Evolutionary conservation across 2,888 invertebrate genomes (phyloP).

Genomic region (Drosophila engyochracea): DNA sequence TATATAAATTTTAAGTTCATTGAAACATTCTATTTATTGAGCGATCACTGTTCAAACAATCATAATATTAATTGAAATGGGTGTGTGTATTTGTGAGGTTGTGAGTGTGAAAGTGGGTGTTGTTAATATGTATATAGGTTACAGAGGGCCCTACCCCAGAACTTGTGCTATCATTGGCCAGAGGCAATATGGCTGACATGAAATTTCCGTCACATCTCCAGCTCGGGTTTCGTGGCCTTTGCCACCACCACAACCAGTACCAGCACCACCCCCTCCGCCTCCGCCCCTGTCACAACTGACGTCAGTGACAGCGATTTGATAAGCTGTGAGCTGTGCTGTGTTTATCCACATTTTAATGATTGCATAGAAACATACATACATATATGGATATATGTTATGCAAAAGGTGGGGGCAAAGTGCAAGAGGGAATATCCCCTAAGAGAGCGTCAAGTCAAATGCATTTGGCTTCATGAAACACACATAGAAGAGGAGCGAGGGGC

Average conservation of each 20-base stretch:
- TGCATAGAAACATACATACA: not conserved
- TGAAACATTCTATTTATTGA: not conserved
- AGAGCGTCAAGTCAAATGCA: not conserved
- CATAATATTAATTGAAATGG: conserved; percentile 29
- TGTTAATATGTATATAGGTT: conserved; percentile 40
- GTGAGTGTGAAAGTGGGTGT: conserved; percentile 46
- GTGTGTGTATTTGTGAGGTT: conserved; percentile 7
- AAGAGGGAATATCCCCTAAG: not conserved
- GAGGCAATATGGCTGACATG: conserved; percentile 49
- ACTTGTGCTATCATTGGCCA: conserved; percentile 18
- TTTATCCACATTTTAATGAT: conserved; percentile 23
- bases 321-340: conserved; percentile 12
- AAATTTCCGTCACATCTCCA: conserved; percentile 68
- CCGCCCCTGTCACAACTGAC: conserved; percentile 23
- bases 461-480: not conserved
- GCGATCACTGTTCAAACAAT: not conserved
- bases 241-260: not conserved
- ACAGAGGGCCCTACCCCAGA: conserved; percentile 6
- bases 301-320: conserved; percentile 46
- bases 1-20: not conserved
- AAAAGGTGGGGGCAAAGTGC: not conserved
- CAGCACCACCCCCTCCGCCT: not conserved
- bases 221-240: conserved; percentile 59
- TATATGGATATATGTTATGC: not conserved
- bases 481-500: not conserved